Evolutionary conservation across 92 coral and sea anemone species (phyloP).

Genomic region (Siderastrea siderea): DNA sequence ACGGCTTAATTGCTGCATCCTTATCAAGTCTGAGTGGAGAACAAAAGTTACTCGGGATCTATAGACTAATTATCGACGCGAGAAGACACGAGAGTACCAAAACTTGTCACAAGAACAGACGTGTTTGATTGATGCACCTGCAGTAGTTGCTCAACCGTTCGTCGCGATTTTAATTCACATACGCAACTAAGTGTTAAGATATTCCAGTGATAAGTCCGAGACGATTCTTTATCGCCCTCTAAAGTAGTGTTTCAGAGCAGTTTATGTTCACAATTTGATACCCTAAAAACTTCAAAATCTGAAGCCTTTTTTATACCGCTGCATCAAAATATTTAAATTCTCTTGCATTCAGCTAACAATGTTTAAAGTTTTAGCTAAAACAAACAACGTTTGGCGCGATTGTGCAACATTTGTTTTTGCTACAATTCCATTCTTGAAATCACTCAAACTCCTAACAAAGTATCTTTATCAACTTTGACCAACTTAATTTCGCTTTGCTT

Average conservation of each 20-base stretch:
- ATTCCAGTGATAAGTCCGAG: neutral
- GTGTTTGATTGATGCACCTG: slow-evolving; percentile 18
- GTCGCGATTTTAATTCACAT: neutral
- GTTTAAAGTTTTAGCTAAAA: neutral
- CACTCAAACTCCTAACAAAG: neutral
- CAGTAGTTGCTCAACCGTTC: slow-evolving; percentile 25
- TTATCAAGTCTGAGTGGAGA: neutral
- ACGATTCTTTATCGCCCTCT: too few relatives aligned
- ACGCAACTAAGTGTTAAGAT: neutral
- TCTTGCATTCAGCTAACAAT: neutral
- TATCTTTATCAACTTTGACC: too few relatives aligned
- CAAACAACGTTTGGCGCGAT: neutral
- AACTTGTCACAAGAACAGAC: slow-evolving; percentile 19
- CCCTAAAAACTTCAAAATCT: neutral
- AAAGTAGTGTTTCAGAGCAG: too few relatives aligned
- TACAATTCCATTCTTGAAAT: neutral
- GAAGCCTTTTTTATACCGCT: neutral
- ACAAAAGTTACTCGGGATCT: neutral
- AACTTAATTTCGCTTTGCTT: too few relatives aligned
- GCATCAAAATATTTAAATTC: neutral
- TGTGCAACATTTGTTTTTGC: slow-evolving; percentile 13
- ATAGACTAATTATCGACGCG: slow-evolving; percentile 13
- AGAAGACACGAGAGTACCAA: slow-evolving; percentile 10
- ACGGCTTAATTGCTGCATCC: neutral
- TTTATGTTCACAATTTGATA: neutral